Evolutionary conservation across 2,113 vertebrate species (phyloP).

Genomic region (Campylomormyrus numenius): DNA sequence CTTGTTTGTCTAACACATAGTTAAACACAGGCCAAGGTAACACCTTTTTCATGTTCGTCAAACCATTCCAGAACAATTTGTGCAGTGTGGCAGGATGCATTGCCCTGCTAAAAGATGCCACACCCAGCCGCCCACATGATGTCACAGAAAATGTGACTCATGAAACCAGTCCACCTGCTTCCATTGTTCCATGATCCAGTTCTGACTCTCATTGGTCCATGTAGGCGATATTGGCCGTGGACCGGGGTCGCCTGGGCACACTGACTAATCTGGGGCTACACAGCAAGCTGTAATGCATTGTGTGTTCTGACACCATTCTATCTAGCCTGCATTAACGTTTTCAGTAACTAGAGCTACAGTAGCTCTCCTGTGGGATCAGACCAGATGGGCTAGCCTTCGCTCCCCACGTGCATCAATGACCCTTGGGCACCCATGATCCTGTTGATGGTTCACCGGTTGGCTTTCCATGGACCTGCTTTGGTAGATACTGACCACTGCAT

Average conservation of each 20-base stretch:
- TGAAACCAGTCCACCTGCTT: neutral
- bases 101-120: neutral
- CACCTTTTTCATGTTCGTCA: neutral
- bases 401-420: neutral
- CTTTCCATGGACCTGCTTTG: neutral
- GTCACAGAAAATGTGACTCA: neutral
- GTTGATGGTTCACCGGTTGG: neutral
- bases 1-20: neutral
- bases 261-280: neutral
- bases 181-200: neutral
- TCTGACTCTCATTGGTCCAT: neutral
- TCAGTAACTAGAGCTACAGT: neutral
- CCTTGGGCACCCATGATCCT: neutral
- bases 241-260: neutral
- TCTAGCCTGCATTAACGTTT: neutral
- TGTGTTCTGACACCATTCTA: neutral
- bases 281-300: neutral
- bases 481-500: neutral
- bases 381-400: neutral
- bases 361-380: neutral
- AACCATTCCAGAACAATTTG: neutral
- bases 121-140: neutral
- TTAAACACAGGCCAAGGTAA: neutral
- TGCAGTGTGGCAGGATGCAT: neutral
- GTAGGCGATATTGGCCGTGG: neutral